phyloP scores from a whole-genome alignment of 1,140 invertebrate genomes.

The Psix sp. region DNA sequence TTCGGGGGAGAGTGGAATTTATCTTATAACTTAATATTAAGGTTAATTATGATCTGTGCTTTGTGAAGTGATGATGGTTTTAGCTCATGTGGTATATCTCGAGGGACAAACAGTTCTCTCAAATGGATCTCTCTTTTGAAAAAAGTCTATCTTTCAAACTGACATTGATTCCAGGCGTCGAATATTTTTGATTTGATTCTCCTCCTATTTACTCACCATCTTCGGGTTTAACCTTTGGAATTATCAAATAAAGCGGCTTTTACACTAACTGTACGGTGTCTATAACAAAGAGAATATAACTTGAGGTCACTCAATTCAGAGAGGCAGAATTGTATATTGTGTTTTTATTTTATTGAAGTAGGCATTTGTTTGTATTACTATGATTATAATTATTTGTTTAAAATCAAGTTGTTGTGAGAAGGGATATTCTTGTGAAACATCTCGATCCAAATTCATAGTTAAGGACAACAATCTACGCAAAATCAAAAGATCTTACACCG shows the following conservation, averaged over 20 bases:
- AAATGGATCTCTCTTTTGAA: conserved; percentile 30
- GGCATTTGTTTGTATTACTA: background rate
- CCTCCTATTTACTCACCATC: conserved; percentile 75
- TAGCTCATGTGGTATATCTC: conserved; percentile 13
- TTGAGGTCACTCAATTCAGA: conserved; percentile 68
- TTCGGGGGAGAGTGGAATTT: conserved; percentile 10
- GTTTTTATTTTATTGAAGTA: conserved; percentile 14
- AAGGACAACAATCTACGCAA: conserved; percentile 35
- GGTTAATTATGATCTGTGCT: conserved; percentile 38
- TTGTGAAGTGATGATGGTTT: conserved; percentile 33
- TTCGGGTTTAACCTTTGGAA: conserved; percentile 74
- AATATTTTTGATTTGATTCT: conserved; percentile 62
- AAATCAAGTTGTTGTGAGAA: conserved; percentile 8
- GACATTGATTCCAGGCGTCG: conserved; percentile 62
- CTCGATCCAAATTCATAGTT: conserved; percentile 43
- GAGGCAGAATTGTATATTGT: conserved; percentile 33
- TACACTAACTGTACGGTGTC: conserved; percentile 76
- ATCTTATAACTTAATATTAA: conserved; percentile 22
- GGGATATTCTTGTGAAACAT: conserved; percentile 24
- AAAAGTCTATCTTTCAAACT: conserved; percentile 28
- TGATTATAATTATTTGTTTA: background rate
- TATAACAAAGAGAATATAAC: conserved; percentile 77
- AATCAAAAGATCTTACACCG: conserved; percentile 35
- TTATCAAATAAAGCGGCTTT: conserved; percentile 77
- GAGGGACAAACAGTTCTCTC: conserved; percentile 12